Conservation (phyloP, 2,797 vertebrate genomes). For the Esox lucius region DNA sequence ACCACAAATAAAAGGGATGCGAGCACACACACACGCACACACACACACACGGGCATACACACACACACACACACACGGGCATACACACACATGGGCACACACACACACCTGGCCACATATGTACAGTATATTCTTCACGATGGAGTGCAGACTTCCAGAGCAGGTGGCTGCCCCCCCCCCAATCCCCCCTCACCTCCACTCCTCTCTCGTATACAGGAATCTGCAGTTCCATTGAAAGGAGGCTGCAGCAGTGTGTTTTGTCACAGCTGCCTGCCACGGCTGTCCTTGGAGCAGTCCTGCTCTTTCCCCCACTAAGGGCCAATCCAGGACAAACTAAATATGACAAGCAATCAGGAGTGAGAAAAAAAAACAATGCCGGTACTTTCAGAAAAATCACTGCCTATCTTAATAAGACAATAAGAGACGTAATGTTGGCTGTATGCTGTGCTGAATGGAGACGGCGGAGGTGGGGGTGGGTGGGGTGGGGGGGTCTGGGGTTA, state of each 20-base stretch:
- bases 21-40: not conserved
- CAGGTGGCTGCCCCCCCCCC: not conserved
- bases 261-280: constrained; percentile 33
- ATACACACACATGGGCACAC: not conserved
- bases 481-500: constrained; percentile 68
- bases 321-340: constrained; percentile 25
- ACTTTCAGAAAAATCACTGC: constrained; percentile 43
- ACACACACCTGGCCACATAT: not conserved
- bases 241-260: constrained; percentile 47
- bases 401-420: constrained; percentile 48
- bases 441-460: constrained; percentile 25
- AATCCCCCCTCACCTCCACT: not conserved
- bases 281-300: constrained; percentile 40
- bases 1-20: not conserved
- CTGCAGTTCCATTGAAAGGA: constrained; percentile 31
- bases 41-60: not conserved
- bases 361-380: constrained; percentile 35
- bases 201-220: constrained; percentile 9
- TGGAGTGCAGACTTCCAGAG: not conserved
- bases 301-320: constrained; percentile 41
- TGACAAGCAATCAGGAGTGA: constrained; percentile 48
- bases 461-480: not conserved
- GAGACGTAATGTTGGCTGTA: constrained; percentile 64
- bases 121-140: not conserved
- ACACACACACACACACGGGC: not conserved